A percentile compares a stretch with the other conserved stretches of the same genome.
These are phyloP conservation scores for Cyclura pinguis DNA, from an alignment of 2,797 vertebrate species.

Conservation along the genomic window DNA sequence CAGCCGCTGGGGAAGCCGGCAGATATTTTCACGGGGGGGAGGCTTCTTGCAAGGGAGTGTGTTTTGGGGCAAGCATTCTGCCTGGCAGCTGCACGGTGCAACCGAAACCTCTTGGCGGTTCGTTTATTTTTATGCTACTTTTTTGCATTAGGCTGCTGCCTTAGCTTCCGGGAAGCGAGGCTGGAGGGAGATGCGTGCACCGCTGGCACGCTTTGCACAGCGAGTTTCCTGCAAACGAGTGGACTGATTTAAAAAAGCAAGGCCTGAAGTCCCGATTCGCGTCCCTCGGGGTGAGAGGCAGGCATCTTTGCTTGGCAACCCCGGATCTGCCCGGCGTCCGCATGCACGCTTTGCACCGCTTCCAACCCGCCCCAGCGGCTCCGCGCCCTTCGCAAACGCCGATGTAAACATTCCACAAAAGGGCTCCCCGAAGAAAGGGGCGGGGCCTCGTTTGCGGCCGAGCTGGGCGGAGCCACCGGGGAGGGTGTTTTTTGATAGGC, in stretches of 20 bases:
- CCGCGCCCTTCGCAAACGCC: not conserved
- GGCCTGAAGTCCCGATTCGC: not conserved
- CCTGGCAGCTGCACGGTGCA: too few relatives aligned
- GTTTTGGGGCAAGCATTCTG: not conserved
- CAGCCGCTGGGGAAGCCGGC: too few relatives aligned
- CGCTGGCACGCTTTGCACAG: too few relatives aligned
- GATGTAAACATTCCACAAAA: conserved; percentile 76
- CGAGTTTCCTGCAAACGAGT: not conserved
- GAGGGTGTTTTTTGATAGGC: not conserved
- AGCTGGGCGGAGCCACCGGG: not conserved
- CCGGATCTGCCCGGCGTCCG: too few relatives aligned
- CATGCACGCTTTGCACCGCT: not conserved
- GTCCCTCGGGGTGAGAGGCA: not conserved
- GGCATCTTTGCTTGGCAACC: fast-evolving
- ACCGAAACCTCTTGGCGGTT: not conserved
- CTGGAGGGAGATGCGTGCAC: too few relatives aligned
- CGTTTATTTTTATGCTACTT: not conserved
- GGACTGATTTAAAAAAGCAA: too few relatives aligned
- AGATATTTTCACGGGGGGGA: too few relatives aligned
- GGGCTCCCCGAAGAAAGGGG: conserved; percentile 62
- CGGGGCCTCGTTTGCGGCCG: fast-evolving
- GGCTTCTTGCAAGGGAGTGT: not conserved
- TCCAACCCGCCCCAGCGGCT: too few relatives aligned
- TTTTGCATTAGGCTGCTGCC: not conserved
- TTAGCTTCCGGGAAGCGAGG: not conserved